Conservation (phyloP, 37 sponge, comb jelly and placozoan species). For the Haliclona indistincta region DNA sequence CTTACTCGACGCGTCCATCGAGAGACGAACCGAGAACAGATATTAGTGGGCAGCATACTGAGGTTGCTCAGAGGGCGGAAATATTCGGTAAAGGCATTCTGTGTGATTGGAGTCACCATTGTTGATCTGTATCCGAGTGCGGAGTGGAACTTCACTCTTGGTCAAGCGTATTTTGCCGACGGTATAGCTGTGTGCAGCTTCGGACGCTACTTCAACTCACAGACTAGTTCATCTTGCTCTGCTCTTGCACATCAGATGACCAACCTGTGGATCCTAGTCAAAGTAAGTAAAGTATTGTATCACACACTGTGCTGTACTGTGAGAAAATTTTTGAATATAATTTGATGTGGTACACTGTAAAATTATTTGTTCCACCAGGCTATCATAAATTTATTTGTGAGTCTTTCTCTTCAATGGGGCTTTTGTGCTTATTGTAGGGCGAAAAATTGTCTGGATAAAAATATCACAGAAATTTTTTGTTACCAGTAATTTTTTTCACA, state of each 20-base stretch:
- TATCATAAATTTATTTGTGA: no score
- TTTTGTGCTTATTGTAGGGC: no score
- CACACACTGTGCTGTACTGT: neutral
- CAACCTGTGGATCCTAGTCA: slow-evolving; percentile 48
- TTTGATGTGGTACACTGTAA: no score
- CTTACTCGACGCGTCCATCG: slow-evolving; percentile 51
- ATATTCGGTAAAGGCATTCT: slow-evolving; percentile 31
- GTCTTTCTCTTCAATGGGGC: no score
- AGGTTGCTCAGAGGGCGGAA: slow-evolving; percentile 18
- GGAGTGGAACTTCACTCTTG: slow-evolving; percentile 90
- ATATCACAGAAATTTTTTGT: neutral
- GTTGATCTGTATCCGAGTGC: slow-evolving; percentile 86
- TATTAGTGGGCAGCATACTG: slow-evolving; percentile 46
- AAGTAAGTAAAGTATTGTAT: slow-evolving; percentile 41
- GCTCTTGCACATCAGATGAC: slow-evolving; percentile 12
- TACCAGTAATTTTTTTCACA: neutral
- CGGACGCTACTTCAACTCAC: slow-evolving; percentile 62
- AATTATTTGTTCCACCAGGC: no score
- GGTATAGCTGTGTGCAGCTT: slow-evolving; percentile 83
- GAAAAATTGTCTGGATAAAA: neutral
- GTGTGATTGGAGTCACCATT: slow-evolving; percentile 64
- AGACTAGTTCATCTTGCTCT: neutral
- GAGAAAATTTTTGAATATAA: neutral
- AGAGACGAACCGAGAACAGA: slow-evolving; percentile 48
- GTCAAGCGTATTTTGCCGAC: slow-evolving; percentile 64